These are phyloP conservation scores for Bufotes viridis DNA, from an alignment of 2,797 vertebrate genomes.

Conservation along the genomic window DNA sequence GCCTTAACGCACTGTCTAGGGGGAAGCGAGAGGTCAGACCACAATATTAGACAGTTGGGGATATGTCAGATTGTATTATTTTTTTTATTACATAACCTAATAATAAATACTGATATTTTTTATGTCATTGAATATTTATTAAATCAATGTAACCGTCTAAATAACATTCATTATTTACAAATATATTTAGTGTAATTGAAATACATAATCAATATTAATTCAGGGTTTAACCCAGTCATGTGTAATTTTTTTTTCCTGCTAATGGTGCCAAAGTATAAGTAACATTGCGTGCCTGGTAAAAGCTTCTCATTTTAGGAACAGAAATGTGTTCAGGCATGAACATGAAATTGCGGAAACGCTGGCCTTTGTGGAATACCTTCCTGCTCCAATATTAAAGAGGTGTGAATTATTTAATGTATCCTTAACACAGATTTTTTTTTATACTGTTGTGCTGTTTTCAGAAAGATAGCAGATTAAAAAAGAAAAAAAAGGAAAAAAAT, in stretches of 20 bases:
- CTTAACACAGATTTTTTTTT: conserved; percentile 63
- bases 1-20: too few species aligned
- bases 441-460: not conserved
- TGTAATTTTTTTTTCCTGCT: not conserved
- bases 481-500: not conserved
- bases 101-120: too few species aligned
- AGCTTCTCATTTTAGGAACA: conserved; percentile 43
- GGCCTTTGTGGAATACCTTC: conserved; percentile 70
- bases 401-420: conserved; percentile 74
- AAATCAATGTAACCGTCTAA: too few species aligned
- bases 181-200: not conserved
- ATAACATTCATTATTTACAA: not conserved
- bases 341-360: conserved; percentile 67
- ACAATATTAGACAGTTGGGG: too few species aligned
- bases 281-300: conserved; percentile 58
- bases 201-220: not conserved
- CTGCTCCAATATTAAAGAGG: conserved; percentile 72
- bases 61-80: too few species aligned
- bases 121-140: too few species aligned
- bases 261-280: conserved; percentile 34
- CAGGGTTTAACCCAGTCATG: not conserved
- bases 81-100: too few species aligned
- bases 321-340: conserved; percentile 62
- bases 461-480: not conserved
- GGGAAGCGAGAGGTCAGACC: too few species aligned